These are phyloP conservation scores for Fregata magnificens DNA, from an alignment of 2,113 vertebrate genomes.

Conservation along the genomic window DNA sequence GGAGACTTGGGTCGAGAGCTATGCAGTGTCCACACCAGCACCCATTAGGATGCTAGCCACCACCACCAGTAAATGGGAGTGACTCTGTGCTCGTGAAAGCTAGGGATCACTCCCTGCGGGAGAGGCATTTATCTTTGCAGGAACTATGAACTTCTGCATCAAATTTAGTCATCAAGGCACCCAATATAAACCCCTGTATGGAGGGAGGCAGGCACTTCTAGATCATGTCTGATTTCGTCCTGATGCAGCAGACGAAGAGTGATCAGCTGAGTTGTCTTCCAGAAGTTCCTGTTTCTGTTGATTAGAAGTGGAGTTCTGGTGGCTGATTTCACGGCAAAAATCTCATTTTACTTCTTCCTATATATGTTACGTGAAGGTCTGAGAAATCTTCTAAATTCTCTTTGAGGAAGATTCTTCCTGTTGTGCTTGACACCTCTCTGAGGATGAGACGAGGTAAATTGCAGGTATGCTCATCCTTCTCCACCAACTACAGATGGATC, in stretches of 20 bases:
- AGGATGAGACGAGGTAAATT: not conserved
- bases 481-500: not conserved
- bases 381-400: not conserved
- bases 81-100: not conserved
- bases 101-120: not conserved
- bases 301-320: not conserved
- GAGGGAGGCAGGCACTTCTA: not conserved
- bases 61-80: not conserved
- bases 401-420: not conserved
- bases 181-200: not conserved
- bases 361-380: not conserved
- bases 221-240: not conserved
- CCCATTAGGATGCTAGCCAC: not conserved
- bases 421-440: not conserved
- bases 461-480: not conserved
- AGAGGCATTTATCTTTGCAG: not conserved
- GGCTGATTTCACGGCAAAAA: not conserved
- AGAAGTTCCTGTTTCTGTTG: not conserved
- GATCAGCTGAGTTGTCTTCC: not conserved
- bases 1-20: not conserved
- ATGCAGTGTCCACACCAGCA: not conserved
- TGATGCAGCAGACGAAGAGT: not conserved
- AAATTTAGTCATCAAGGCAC: not conserved
- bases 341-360: not conserved
- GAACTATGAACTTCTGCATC: not conserved